Percentiles rank a stretch among this genome's conserved stretches.
Conservation (phyloP, 2,113 vertebrate genomes). For the Hippoglossus stenolepis region DNA sequence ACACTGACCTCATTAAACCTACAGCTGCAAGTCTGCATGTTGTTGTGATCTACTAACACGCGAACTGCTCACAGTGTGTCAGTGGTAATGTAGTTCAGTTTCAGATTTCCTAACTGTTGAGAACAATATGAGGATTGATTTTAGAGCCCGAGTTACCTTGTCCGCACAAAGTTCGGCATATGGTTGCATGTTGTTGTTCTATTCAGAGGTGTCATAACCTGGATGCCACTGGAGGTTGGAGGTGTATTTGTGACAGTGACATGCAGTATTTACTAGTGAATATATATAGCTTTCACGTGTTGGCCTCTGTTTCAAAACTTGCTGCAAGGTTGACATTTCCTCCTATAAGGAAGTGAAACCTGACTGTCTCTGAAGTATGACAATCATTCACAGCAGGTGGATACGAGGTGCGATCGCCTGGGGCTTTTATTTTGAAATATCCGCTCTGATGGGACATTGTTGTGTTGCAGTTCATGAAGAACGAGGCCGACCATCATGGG, state of each 20-base stretch:
- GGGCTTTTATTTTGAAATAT: slow-evolving; percentile 6
- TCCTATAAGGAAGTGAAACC: slow-evolving; percentile 3
- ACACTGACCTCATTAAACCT: slow-evolving; percentile 7
- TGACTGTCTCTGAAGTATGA: not conserved
- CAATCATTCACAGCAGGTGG: slow-evolving; percentile 14
- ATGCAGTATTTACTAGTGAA: slow-evolving; percentile 24
- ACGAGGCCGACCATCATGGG: slow-evolving; percentile 78
- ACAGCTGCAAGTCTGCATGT: slow-evolving; percentile 65
- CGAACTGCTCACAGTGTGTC: slow-evolving; percentile 27
- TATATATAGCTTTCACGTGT: slow-evolving; percentile 45
- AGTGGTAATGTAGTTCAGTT: not conserved
- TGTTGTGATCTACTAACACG: slow-evolving; percentile 68
- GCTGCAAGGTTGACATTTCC: slow-evolving; percentile 22
- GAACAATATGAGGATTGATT: not conserved
- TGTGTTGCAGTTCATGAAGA: slow-evolving; percentile 78
- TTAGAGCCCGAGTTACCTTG: slow-evolving; percentile 4
- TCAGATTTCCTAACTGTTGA: slow-evolving; percentile 7
- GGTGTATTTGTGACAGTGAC: slow-evolving; percentile 40
- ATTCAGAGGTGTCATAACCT: slow-evolving; percentile 23
- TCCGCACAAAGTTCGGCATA: slow-evolving; percentile 16
- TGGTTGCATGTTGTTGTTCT: slow-evolving; percentile 57
- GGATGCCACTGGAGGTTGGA: slow-evolving; percentile 16
- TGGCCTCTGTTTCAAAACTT: slow-evolving; percentile 29
- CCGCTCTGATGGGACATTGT: slow-evolving; percentile 1
- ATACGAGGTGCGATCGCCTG: not conserved